Percentiles rank a stretch among this genome's conserved stretches.
These are phyloP conservation scores for Anoplius nigerrimus DNA, from an alignment of 2,888 invertebrate genomes.

Conservation along the genomic window DNA sequence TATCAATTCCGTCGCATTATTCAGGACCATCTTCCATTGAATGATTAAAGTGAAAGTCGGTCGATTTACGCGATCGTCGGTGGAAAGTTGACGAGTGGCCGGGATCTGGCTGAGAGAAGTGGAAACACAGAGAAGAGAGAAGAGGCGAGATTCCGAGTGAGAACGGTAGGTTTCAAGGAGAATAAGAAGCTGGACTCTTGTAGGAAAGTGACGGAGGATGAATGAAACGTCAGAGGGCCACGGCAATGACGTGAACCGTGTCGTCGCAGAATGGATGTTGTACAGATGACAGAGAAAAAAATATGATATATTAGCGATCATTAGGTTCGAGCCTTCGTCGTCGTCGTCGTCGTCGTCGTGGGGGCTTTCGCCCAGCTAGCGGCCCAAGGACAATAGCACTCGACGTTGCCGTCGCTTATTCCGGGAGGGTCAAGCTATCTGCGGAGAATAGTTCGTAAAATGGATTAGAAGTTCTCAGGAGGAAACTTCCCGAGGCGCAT, in stretches of 20 bases:
- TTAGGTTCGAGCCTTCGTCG: slow-evolving; percentile 31
- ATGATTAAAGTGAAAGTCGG: too few relatives aligned
- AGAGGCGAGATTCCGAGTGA: slow-evolving; percentile 11
- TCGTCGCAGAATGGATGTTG: slow-evolving; percentile 44
- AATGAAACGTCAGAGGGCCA: slow-evolving; percentile 39
- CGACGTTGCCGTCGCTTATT: slow-evolving; percentile 27
- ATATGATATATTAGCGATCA: slow-evolving; percentile 53
- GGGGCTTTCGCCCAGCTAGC: too few relatives aligned
- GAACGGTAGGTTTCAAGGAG: not conserved
- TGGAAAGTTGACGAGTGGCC: too few relatives aligned
- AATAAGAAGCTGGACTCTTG: slow-evolving; percentile 38
- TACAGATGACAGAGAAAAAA: slow-evolving; percentile 47
- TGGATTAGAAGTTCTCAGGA: not conserved
- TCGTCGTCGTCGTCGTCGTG: too few relatives aligned
- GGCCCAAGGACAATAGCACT: slow-evolving; percentile 37
- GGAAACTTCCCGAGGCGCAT: too few relatives aligned
- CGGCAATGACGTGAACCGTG: slow-evolving; percentile 32
- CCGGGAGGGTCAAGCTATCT: slow-evolving; percentile 8
- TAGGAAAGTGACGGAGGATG: slow-evolving; percentile 42
- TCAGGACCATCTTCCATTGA: too few relatives aligned
- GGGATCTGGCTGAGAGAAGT: not conserved
- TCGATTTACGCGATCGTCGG: too few relatives aligned
- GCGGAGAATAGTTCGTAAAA: not conserved
- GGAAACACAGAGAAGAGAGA: slow-evolving; percentile 11
- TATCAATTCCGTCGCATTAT: too few relatives aligned